phyloP scores from a whole-genome alignment of 2,797 vertebrate species.

The Synanceia verrucosa region DNA sequence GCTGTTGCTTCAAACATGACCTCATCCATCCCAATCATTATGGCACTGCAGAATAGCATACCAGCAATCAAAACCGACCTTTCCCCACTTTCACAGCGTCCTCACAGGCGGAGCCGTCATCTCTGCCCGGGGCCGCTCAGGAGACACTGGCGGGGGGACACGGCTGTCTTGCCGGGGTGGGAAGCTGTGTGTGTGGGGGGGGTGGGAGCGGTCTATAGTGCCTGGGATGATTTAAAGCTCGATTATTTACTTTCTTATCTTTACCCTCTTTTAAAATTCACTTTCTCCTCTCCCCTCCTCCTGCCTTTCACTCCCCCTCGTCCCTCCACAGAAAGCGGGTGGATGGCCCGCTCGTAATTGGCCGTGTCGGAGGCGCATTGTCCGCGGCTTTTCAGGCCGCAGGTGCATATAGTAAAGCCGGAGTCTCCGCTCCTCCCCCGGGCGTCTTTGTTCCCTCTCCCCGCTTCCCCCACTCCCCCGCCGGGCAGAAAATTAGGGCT shows the following conservation, averaged over 20 bases:
- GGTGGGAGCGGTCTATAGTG: conserved; percentile 32
- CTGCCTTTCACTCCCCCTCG: conserved; percentile 26
- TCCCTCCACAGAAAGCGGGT: conserved; percentile 71
- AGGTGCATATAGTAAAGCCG: conserved; percentile 87
- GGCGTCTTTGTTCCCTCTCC: conserved; percentile 82
- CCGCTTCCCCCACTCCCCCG: conserved; percentile 77
- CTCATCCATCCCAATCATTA: conserved; percentile 23
- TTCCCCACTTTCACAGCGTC: conserved; percentile 2
- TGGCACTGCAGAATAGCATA: background rate
- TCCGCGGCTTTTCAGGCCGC: conserved; percentile 84
- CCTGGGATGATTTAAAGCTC: conserved; percentile 72
- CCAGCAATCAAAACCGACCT: conserved; percentile 3
- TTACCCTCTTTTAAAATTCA: conserved; percentile 76
- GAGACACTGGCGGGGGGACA: conserved; percentile 19
- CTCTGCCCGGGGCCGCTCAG: background rate
- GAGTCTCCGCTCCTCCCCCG: conserved; percentile 81
- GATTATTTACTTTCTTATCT: conserved; percentile 82
- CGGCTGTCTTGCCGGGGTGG: background rate
- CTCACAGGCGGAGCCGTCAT: conserved; percentile 16
- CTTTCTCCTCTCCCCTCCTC: conserved; percentile 64
- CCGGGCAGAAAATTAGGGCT: conserved; percentile 86
- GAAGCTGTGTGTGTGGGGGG: conserved; percentile 15
- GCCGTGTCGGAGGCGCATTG: conserved; percentile 85
- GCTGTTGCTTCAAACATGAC: conserved; percentile 40
- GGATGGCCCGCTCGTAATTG: conserved; percentile 82